Percentiles rank a stretch among this genome's conserved stretches.
Conservation (phyloP, 2,888 invertebrate species). For the Parelbella ahira region DNA sequence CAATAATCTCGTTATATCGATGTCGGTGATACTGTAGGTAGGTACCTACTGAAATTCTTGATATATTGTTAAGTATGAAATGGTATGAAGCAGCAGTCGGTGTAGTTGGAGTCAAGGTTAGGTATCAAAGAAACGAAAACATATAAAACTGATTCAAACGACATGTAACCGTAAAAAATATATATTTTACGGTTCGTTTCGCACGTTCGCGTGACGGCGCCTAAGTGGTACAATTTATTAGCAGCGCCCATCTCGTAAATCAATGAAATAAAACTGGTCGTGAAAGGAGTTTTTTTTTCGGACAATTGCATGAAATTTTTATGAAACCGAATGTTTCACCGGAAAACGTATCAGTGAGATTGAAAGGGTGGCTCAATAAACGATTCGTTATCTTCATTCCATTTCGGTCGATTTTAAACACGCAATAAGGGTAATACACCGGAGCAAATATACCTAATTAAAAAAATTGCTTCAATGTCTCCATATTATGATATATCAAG, state of each 20-base stretch:
- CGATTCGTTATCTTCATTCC: no score
- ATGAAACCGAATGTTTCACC: neutral
- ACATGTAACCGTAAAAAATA: conserved; percentile 17
- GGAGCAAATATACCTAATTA: no score
- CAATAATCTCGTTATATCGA: no score
- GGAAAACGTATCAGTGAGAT: neutral
- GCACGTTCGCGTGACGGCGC: neutral
- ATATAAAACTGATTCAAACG: conserved; percentile 10
- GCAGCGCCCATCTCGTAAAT: conserved; percentile 16
- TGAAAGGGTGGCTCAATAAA: neutral
- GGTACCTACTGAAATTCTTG: no score
- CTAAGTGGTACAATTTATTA: conserved; percentile 27
- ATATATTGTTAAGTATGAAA: no score
- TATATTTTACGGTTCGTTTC: conserved; percentile 19
- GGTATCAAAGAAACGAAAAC: neutral
- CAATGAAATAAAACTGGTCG: conserved; percentile 16
- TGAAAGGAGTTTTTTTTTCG: conserved; percentile 16
- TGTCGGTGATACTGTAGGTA: no score
- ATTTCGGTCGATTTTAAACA: no score
- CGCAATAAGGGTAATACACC: no score
- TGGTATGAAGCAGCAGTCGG: no score
- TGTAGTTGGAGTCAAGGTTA: conserved; percentile 12
- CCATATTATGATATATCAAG: no score
- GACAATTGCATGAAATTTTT: conserved; percentile 3
- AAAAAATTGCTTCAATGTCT: no score